Evolutionary conservation across 1,140 invertebrate genomes (phyloP), one percentile per base, ranked within the genome.

Genomic region (Physella acuta): DNA sequence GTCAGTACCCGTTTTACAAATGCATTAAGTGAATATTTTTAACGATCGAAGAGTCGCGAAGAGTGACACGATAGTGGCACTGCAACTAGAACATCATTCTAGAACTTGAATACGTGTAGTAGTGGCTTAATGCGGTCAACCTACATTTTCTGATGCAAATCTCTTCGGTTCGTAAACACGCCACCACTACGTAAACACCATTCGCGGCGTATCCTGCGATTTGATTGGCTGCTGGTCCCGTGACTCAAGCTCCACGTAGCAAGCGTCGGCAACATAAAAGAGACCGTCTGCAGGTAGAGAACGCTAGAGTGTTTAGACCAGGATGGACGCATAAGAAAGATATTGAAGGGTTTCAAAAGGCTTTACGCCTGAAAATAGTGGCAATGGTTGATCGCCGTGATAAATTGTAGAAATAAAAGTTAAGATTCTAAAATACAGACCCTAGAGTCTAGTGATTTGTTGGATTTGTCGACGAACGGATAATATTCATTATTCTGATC

Each of bases 241-340:
- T 68, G 66, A 68, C 66, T 60, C 66, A 49, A 61, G 56, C 55
- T 60, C 56, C 66, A 60, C 66, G 36, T 68, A 33, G 66, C 56
- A 30, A n/a, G n/a, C 56, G 66, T 68, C 66, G 55, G 66, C 66
- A 60, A 51, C 20, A 60, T 60, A 60, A 60, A 60, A 60, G 28
- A 31, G 49, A 44, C 36, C 31, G 66, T 60, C 39, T 68, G 66
- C 66, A 44, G 30, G 56, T 68, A 2, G 26, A 36, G 26, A 49
- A 17, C 66, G 66, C 31, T 68, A 60, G 66, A 49, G 20, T 60
- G 66, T 59, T 24, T 59, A 68, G 37, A 51, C 55, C 36, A 68
- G 56, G 56, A 68, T 60, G 66, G 30, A 51, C 24, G 24, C 3
- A n/a, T 68, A 36, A 60, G 8, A 60, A 30, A 49, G 28, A 63